A percentile compares a stretch with the other conserved stretches of the same genome.
Evolutionary conservation across 1,140 invertebrate species (phyloP).

Genomic region (Trichonephila clavata): DNA sequence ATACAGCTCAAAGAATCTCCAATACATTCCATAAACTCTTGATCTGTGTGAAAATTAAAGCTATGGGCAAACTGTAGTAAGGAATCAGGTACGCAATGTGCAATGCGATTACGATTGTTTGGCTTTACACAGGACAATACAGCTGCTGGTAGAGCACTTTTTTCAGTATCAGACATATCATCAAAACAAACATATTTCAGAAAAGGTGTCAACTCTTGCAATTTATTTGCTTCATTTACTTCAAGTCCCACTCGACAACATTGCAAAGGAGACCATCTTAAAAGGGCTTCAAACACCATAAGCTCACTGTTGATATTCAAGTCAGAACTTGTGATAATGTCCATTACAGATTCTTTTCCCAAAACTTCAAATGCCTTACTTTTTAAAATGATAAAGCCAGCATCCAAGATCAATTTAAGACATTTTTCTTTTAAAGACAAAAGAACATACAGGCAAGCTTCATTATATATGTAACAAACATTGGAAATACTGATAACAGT

Average conservation of each 20-base stretch:
- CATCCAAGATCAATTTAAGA: conserved; percentile 39
- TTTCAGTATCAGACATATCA: conserved; percentile 70
- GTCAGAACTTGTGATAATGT: conserved; percentile 30
- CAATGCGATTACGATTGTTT: conserved; percentile 36
- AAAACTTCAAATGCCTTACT: conserved; percentile 53
- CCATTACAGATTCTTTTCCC: conserved; percentile 52
- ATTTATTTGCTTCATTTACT: conserved; percentile 46
- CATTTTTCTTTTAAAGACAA: conserved; percentile 22
- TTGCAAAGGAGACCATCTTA: conserved; percentile 40
- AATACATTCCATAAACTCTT: not conserved
- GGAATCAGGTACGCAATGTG: conserved; percentile 1
- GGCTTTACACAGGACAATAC: conserved; percentile 42
- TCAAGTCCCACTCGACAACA: conserved; percentile 28
- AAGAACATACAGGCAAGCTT: conserved; percentile 12
- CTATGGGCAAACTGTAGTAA: not conserved
- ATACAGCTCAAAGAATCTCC: conserved; percentile 13
- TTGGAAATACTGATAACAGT: conserved; percentile 11
- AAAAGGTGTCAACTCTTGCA: conserved; percentile 59
- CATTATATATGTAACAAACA: conserved; percentile 48
- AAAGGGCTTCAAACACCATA: conserved; percentile 52
- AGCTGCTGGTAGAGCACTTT: conserved; percentile 38
- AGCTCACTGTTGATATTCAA: conserved; percentile 71
- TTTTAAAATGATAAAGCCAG: conserved; percentile 47
- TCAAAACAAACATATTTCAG: conserved; percentile 59
- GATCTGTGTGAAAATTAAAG: conserved; percentile 16